Percentiles rank a stretch among this genome's conserved stretches.
phyloP scores from a whole-genome alignment of 2,113 vertebrate species.

The Arothron firmamentum region DNA sequence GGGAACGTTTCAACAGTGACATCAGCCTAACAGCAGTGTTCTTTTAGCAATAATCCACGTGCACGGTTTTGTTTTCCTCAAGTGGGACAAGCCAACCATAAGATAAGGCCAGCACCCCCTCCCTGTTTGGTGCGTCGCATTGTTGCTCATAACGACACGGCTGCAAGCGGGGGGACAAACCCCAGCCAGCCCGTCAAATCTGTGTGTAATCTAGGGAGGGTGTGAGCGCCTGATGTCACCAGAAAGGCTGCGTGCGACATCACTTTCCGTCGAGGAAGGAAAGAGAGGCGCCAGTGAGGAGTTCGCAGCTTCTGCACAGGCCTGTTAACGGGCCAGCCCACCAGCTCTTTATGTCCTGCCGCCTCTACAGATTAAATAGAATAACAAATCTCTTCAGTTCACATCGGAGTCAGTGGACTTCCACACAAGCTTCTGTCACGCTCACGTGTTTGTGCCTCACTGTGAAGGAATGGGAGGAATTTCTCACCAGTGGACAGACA shows the following conservation, averaged over 20 bases:
- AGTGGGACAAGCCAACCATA: not conserved
- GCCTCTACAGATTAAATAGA: no score
- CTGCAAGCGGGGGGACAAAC: conserved; percentile 40
- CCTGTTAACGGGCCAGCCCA: not conserved
- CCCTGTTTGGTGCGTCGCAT: conserved; percentile 12
- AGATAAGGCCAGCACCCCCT: not conserved
- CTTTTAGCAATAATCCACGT: conserved; percentile 4
- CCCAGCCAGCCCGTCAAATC: conserved; percentile 21
- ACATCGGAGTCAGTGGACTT: conserved; percentile 27
- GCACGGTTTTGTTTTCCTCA: not conserved
- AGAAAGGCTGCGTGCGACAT: conserved; percentile 50
- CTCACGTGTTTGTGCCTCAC: conserved; percentile 26
- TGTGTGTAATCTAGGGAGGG: conserved; percentile 69
- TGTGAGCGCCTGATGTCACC: conserved; percentile 57
- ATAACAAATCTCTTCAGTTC: conserved; percentile 26
- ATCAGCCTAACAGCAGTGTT: conserved; percentile 24
- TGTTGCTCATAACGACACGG: no score
- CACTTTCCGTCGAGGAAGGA: no score
- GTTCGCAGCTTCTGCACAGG: no score
- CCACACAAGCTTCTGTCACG: conserved; percentile 10
- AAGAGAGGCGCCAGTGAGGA: no score
- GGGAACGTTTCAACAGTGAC: conserved; percentile 33
- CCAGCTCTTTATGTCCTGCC: conserved; percentile 39
- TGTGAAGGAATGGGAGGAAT: conserved; percentile 24
- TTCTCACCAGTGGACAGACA: conserved; percentile 17